phyloP scores from a whole-genome alignment of 2,797 vertebrate species.

The Salarias fasciatus region DNA sequence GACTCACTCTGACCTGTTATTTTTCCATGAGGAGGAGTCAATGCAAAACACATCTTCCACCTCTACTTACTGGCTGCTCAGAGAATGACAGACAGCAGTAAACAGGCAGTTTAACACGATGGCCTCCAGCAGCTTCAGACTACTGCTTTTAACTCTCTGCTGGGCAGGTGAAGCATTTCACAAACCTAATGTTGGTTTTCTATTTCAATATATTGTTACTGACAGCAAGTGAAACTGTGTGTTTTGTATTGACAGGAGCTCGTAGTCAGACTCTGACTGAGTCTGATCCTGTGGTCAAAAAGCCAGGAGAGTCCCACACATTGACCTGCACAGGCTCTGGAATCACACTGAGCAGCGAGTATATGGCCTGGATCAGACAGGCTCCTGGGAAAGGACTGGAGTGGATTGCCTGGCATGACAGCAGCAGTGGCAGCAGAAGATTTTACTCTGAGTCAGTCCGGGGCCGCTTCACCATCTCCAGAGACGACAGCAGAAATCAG shows the following conservation, averaged over 20 bases:
- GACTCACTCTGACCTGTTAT: too few species aligned
- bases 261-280: not conserved
- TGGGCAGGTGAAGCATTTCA: slow-evolving; percentile 19
- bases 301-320: not conserved
- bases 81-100: slow-evolving; percentile 24
- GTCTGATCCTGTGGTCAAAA: not conserved
- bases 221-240: too few species aligned
- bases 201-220: too few species aligned
- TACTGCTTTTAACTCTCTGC: slow-evolving; percentile 5
- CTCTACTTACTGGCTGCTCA: slow-evolving; percentile 31
- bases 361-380: not conserved
- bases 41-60: slow-evolving; percentile 10
- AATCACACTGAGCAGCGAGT: not conserved
- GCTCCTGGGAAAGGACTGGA: not conserved
- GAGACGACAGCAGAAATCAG: slow-evolving; percentile 45
- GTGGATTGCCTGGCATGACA: not conserved
- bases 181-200: not conserved
- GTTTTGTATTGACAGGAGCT: not conserved
- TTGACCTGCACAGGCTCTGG: not conserved
- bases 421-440: not conserved
- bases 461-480: slow-evolving; percentile 37
- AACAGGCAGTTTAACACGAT: slow-evolving; percentile 37
- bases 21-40: slow-evolving; percentile 13
- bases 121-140: slow-evolving; percentile 11
- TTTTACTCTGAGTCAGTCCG: not conserved